Evolutionary conservation across 2,888 invertebrate genomes (phyloP), one percentile per base, ranked within the genome.

Genomic region (Ichneumoninae sp.): DNA sequence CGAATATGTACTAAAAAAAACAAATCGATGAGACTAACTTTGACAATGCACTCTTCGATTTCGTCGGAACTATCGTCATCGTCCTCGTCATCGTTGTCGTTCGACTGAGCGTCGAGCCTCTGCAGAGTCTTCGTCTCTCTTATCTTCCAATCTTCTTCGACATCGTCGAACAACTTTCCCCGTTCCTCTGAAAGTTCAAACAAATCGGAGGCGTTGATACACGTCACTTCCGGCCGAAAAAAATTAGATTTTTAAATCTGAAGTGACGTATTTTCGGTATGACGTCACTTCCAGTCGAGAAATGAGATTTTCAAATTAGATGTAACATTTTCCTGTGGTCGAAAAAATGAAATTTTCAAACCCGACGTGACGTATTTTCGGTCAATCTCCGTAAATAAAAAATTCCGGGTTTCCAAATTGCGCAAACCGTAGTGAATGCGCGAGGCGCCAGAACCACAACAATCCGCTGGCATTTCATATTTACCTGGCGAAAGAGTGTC

Each of bases 41-140:
- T 96, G 0, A 96, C 95, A 30, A 97, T 96, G 90, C 98, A 98
- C 89, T 98, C 97, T 83, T 97, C 96, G 75, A 93, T 92, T 87
- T 94, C 94, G 82, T 94, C 94, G 70, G 94, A 93, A 19, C 93
- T 92, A 80, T 94, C 94, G 69, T 94, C 94, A 1, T 94, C 94
- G 4, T 94, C 93, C 1, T 94, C 94, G 0, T 94, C 94, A 2
- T 94, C 94, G 65, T 93, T 94, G 44, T 93, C 93, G 47, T 90
- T 92, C 0, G 90, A 89, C 26, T 88, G 89, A 13, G 86, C 88
- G 76, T 92, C 89, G 89, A 92, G 90, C 88, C 94, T 94, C 72
- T 94, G 93, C 4, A 94, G 89, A 3, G 94, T 94, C 77, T 94
- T 95, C 47, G 93, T 93, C 90, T 96, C 95, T 4, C 96, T 95